phyloP scores from a whole-genome alignment of 2,797 vertebrate species.

The Glyptemys insculpta region DNA sequence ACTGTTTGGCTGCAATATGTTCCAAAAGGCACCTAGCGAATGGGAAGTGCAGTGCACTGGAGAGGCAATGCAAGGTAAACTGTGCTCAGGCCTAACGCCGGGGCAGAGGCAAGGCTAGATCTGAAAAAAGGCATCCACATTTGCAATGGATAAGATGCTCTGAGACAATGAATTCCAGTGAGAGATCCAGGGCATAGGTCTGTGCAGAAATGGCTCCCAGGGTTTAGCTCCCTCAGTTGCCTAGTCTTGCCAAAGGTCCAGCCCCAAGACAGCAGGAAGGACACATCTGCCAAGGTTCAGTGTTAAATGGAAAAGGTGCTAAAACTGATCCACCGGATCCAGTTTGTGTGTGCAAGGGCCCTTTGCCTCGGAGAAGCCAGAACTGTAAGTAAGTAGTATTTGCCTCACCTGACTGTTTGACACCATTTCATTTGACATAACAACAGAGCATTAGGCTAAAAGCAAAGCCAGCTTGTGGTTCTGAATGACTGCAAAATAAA shows the following conservation, averaged over 20 bases:
- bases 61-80: neutral
- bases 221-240: neutral
- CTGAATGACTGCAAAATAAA: neutral
- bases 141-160: neutral
- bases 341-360: neutral
- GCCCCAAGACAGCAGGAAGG: neutral
- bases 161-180: neutral
- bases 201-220: neutral
- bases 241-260: neutral
- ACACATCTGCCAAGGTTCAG: neutral
- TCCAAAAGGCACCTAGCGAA: neutral
- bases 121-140: neutral
- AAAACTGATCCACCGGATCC: neutral
- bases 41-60: neutral
- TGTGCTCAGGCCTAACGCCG: neutral
- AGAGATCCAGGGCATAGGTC: neutral
- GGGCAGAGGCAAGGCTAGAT: neutral
- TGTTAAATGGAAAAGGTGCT: neutral
- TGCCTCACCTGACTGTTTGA: neutral
- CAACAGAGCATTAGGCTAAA: neutral
- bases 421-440: neutral
- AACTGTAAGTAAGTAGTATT: neutral
- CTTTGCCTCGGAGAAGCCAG: neutral
- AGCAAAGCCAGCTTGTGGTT: conserved; percentile 22
- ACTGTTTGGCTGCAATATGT: neutral